Conservation (phyloP, 2,888 invertebrate species). For the Nebria brevicollis region DNA sequence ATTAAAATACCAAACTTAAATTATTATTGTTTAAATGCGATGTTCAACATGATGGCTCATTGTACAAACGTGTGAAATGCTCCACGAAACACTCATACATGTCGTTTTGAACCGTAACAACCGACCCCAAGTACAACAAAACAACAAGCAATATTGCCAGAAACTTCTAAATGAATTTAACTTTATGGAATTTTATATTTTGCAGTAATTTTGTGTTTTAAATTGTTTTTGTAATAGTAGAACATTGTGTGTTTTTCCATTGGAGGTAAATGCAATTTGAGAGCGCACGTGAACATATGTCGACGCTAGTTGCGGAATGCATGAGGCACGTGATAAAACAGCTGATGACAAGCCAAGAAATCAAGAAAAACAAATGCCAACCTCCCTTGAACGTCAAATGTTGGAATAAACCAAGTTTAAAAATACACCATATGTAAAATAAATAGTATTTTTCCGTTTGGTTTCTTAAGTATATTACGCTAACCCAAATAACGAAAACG, state of each 20-base stretch:
- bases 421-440: background rate
- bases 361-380: background rate
- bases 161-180: too few relatives aligned
- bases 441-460: background rate
- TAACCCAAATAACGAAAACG: background rate
- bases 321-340: slow-evolving; percentile 5
- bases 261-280: background rate
- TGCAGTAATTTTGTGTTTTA: too few relatives aligned
- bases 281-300: slow-evolving; percentile 13
- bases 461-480: background rate
- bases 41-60: background rate
- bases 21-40: background rate
- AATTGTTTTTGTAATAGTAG: too few relatives aligned
- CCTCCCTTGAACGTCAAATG: background rate
- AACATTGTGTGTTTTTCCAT: too few relatives aligned
- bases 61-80: too few relatives aligned
- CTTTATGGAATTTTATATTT: too few relatives aligned
- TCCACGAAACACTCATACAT: too few relatives aligned
- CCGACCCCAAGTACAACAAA: too few relatives aligned
- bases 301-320: background rate
- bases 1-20: slow-evolving; percentile 12
- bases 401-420: background rate
- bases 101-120: too few relatives aligned
- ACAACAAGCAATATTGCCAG: too few relatives aligned
- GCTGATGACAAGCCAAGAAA: slow-evolving; percentile 10